Percentiles rank a stretch among this genome's conserved stretches.
Conservation (phyloP, 2,113 vertebrate genomes). For the Prolemur simus region DNA sequence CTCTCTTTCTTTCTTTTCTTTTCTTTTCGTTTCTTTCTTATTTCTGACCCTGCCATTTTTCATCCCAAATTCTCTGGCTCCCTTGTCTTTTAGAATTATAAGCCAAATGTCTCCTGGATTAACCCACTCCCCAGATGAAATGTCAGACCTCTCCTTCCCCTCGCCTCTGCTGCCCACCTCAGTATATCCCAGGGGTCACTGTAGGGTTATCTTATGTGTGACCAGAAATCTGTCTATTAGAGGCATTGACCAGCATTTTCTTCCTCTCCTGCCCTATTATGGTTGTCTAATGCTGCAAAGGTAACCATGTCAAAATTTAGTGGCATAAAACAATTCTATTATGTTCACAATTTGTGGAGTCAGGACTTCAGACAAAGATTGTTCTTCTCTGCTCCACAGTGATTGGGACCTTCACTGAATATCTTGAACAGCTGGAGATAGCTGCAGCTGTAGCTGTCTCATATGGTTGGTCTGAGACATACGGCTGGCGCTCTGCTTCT, state of each 20-base stretch:
- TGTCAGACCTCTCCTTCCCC: neutral
- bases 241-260: neutral
- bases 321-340: neutral
- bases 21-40: no score
- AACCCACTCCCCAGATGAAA: neutral
- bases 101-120: neutral
- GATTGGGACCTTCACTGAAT: neutral
- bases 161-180: neutral
- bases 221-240: neutral
- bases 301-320: neutral
- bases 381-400: neutral
- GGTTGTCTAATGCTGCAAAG: neutral
- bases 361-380: neutral
- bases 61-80: neutral
- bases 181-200: neutral
- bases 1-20: no score
- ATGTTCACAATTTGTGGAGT: neutral
- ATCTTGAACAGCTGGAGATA: neutral
- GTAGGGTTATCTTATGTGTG: neutral
- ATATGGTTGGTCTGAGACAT: no score
- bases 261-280: neutral
- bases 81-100: neutral
- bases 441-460: no score
- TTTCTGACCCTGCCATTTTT: neutral
- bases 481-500: neutral